These are phyloP conservation scores for Lepilemur septentrionalis DNA, from an alignment of 2,797 vertebrate genomes.

Conservation along the genomic window DNA sequence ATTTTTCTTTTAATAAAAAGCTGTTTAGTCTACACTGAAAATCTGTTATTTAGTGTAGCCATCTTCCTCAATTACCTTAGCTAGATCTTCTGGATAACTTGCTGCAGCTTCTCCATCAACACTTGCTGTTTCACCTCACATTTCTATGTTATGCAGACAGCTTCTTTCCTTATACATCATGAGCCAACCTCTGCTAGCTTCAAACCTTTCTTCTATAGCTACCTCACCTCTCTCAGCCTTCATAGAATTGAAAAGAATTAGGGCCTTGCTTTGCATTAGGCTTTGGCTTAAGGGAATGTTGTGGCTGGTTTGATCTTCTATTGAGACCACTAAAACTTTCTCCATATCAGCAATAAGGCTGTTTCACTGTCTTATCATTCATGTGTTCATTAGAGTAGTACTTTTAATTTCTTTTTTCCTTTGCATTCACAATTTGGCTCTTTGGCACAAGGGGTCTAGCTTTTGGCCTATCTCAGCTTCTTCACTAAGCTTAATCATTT, in stretches of 20 bases:
- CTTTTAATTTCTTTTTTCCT: background rate
- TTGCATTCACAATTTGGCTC: background rate
- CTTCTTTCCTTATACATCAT: background rate
- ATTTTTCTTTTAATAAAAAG: background rate
- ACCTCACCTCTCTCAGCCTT: background rate
- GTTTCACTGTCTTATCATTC: background rate
- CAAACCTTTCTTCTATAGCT: background rate
- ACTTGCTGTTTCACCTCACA: background rate
- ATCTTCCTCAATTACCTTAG: background rate
- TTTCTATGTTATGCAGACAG: background rate
- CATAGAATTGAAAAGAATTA: background rate
- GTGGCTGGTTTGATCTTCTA: background rate
- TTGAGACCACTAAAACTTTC: background rate
- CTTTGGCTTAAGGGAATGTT: background rate
- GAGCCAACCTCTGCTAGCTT: background rate
- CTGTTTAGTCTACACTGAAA: background rate
- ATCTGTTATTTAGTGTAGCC: background rate
- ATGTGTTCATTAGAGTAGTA: background rate
- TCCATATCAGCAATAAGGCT: background rate
- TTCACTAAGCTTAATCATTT: background rate
- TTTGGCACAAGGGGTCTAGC: background rate
- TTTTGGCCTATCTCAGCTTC: background rate
- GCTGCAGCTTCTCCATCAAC: background rate
- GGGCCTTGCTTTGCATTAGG: background rate
- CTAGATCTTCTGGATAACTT: background rate